phyloP scores from a whole-genome alignment of 2,888 invertebrate species.

The Acleris emargana region DNA sequence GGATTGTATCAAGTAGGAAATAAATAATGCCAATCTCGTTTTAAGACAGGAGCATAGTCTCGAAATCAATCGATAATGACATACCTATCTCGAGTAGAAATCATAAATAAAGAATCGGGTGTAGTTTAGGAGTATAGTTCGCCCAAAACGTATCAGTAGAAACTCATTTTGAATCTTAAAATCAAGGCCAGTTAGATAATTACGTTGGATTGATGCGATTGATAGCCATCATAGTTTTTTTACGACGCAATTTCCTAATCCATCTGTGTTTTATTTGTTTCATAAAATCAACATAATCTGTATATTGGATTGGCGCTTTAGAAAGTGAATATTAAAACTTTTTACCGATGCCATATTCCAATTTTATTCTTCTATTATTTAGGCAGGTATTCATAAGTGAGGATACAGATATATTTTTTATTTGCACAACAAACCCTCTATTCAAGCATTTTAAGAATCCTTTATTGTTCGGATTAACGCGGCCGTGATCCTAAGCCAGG shows the following conservation, averaged over 20 bases:
- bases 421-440: slow-evolving; percentile 32
- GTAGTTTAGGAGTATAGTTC: neutral
- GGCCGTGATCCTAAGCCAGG: slow-evolving; percentile 18
- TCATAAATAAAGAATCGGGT: too few species aligned
- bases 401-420: slow-evolving; percentile 21
- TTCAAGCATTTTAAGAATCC: slow-evolving; percentile 27
- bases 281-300: slow-evolving; percentile 12
- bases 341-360: neutral
- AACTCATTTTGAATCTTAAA: slow-evolving; percentile 14
- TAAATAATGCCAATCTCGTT: too few species aligned
- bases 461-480: slow-evolving; percentile 24
- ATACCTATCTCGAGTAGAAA: too few species aligned
- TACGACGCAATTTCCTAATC: slow-evolving; percentile 25
- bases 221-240: slow-evolving; percentile 24
- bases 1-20: too few species aligned
- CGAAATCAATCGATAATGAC: too few species aligned
- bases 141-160: neutral
- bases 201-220: slow-evolving; percentile 22
- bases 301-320: slow-evolving; percentile 6
- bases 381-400: slow-evolving; percentile 16
- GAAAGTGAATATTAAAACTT: slow-evolving; percentile 12
- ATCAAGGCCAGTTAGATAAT: slow-evolving; percentile 34
- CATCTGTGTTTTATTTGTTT: slow-evolving; percentile 25
- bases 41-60: too few species aligned
- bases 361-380: slow-evolving; percentile 12